These are phyloP conservation scores for Regulus satrapa DNA, from an alignment of 2,113 vertebrate genomes.

Conservation along the genomic window DNA sequence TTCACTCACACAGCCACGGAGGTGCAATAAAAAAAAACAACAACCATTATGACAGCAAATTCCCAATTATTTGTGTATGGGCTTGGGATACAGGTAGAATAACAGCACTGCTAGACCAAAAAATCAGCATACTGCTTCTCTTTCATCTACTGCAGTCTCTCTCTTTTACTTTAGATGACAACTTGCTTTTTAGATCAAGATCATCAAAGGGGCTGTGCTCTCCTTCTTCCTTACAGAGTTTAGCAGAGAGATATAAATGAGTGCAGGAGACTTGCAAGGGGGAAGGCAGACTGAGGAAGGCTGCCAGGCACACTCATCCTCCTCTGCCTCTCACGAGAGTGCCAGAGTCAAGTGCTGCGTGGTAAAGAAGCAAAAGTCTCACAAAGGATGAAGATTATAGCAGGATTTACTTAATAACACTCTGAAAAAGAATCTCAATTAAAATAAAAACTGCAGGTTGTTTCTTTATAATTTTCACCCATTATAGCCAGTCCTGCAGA, in stretches of 20 bases:
- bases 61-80: slow-evolving; percentile 10
- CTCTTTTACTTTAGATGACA: neutral
- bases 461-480: neutral
- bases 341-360: neutral
- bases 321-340: neutral
- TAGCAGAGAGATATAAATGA: neutral
- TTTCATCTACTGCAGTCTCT: neutral
- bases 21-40: neutral
- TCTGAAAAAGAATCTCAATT: neutral
- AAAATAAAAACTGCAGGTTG: neutral
- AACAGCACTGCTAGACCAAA: neutral
- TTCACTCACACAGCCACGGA: neutral
- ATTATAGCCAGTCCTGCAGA: accelerated
- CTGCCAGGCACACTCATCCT: neutral
- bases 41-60: slow-evolving; percentile 21
- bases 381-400: neutral
- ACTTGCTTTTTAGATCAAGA: slow-evolving; percentile 3
- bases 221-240: neutral
- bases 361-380: neutral
- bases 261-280: neutral
- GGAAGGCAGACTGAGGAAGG: neutral
- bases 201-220: neutral
- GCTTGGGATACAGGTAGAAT: neutral
- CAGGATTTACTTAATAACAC: neutral
- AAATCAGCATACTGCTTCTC: slow-evolving; percentile 12